Base-by-base conservation (phyloP, 2,113 vertebrate species). In the Tachuris rubrigastra region DNA sequence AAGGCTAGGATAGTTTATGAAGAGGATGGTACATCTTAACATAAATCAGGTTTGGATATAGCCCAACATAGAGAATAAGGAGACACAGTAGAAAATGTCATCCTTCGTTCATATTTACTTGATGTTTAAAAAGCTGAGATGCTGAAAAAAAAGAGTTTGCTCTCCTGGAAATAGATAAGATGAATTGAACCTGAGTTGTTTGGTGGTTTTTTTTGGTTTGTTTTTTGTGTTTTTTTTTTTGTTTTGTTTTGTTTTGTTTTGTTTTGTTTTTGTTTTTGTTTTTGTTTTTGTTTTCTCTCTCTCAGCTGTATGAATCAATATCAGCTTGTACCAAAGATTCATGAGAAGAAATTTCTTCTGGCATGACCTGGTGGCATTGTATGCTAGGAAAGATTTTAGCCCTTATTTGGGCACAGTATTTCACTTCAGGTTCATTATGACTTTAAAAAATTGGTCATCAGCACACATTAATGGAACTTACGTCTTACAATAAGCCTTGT, bases 401-500 rank as follows among this genome's bases (percentile, higher is more conserved):
- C 69, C 53, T 78, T 93, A 82, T 95, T 89, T 93, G 59, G 55
- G 50, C 33, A 90, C 39, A 78, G 3, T 53, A 60, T 86, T 86
- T 77, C 3, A 44, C 72, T 79, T 90, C 37, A 80, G 41, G 63
- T 65, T 75, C 4, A 49, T 56, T 77, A n/a, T 17, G 3, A 41
- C 20, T 85, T 86, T 37, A 53, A 83, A 85, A 24, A 69, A 81
- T 71, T 93, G 75, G 85, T 35, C 63, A 60, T 68, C 30, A 42
- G 6, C 31, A 62, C 69, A 83, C 6, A 35, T 31, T 30, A 81
- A 25, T 22, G 86, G 46, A 65, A 93, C 98, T 98, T 98, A 99
- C 98, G 98, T 97, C 98, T 98, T 90, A 99, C 98, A 82, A 99
- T 99, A 90, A 99, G 98, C 95, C 98, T 98, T 19, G 98, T 99